A percentile compares a stretch with the other conserved stretches of the same genome.
Evolutionary conservation across 2,113 vertebrate genomes (phyloP).

Genomic region (Phycodurus eques): DNA sequence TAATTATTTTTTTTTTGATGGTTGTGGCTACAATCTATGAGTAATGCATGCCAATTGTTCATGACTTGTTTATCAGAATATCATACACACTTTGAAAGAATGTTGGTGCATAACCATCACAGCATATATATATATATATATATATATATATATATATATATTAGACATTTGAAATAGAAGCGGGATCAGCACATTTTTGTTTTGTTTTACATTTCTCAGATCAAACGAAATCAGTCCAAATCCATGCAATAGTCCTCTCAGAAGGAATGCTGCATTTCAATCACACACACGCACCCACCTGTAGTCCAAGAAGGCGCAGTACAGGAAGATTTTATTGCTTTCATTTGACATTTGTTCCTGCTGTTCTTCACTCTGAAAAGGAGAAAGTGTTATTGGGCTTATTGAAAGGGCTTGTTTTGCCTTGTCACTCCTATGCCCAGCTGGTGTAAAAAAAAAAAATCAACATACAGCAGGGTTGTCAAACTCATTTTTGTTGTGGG

Average conservation of each 20-base stretch:
- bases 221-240: conserved; percentile 20
- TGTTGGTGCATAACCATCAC: no score
- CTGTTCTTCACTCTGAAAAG: conserved; percentile 79
- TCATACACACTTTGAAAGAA: neutral
- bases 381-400: conserved; percentile 14
- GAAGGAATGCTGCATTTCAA: conserved; percentile 15
- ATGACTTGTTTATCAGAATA: neutral
- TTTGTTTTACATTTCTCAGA: neutral
- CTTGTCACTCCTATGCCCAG: neutral
- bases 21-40: neutral
- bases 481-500: no score
- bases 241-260: conserved; percentile 13
- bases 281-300: conserved; percentile 74
- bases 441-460: neutral
- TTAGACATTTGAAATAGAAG: no score
- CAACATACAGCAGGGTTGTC: no score
- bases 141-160: no score
- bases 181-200: no score
- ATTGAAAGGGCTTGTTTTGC: neutral
- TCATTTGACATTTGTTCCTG: conserved; percentile 75
- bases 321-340: conserved; percentile 83
- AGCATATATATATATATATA: no score
- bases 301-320: conserved; percentile 93
- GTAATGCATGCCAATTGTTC: neutral
- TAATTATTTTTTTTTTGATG: neutral